Evolutionary conservation across 2,797 vertebrate species (phyloP).

Genomic region (Tadarida brasiliensis): DNA sequence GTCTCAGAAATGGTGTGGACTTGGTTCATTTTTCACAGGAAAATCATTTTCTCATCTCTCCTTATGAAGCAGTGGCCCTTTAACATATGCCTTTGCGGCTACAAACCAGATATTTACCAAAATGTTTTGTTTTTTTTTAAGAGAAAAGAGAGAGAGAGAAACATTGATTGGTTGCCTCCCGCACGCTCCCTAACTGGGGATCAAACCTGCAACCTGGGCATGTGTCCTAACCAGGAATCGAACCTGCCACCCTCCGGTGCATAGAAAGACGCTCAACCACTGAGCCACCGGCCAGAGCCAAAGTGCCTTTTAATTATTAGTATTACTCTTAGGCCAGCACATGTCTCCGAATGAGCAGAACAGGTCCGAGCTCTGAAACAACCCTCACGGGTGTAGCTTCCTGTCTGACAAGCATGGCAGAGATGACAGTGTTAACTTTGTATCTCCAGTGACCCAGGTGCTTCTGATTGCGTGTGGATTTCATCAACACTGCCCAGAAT

Average conservation of each 20-base stretch:
- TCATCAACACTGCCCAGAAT: neutral
- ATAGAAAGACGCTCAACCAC: too few species aligned
- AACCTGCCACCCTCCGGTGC: too few species aligned
- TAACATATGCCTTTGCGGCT: neutral
- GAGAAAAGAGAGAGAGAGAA: neutral
- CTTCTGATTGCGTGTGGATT: neutral
- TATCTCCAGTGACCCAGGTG: neutral
- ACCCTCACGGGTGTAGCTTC: too few species aligned
- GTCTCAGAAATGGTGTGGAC: neutral
- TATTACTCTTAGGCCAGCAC: too few species aligned
- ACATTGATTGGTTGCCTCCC: neutral
- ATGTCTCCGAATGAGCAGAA: neutral
- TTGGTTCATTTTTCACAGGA: constrained; percentile 1
- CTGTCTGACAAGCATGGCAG: too few species aligned
- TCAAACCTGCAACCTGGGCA: too few species aligned
- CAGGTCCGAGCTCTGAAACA: neutral
- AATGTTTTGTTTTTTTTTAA: neutral
- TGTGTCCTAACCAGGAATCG: too few species aligned
- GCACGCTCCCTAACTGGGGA: neutral
- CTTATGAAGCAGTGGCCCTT: neutral
- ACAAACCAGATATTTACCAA: neutral
- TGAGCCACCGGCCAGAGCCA: too few species aligned
- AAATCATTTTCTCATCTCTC: neutral
- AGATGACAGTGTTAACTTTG: neutral
- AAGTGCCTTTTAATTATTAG: neutral